Percentiles rank a stretch among this genome's conserved stretches.
Evolutionary conservation across 1,140 invertebrate genomes (phyloP).

Genomic region (Drosophila pseudoananassae): DNA sequence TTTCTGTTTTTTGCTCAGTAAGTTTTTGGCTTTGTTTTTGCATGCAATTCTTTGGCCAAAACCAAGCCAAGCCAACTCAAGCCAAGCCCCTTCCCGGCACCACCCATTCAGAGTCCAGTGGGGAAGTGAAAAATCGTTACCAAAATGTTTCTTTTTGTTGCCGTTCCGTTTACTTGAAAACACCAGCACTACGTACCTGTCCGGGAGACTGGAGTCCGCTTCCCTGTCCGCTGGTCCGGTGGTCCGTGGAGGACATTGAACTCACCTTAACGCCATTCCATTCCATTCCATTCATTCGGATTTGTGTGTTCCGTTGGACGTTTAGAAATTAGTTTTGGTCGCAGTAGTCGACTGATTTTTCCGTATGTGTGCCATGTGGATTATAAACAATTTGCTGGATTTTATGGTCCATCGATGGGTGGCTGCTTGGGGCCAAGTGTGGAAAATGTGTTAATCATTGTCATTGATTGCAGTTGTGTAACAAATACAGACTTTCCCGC

Average conservation of each 20-base stretch:
- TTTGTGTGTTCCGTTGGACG: constrained; percentile 11
- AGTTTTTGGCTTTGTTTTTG: constrained; percentile 38
- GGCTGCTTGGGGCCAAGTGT: constrained; percentile 30
- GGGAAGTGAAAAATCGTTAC: constrained; percentile 48
- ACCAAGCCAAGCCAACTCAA: too few relatives aligned
- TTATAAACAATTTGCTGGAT: constrained; percentile 50
- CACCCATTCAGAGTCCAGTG: constrained; percentile 31
- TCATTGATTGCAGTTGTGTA: constrained; percentile 48
- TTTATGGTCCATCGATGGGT: constrained; percentile 52
- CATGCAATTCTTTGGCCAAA: constrained; percentile 55
- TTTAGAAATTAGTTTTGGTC: constrained; percentile 41
- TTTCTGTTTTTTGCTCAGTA: constrained; percentile 20
- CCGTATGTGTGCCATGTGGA: constrained; percentile 52
- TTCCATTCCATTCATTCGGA: not conserved
- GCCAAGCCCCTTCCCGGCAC: constrained; percentile 39
- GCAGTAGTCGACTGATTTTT: constrained; percentile 39
- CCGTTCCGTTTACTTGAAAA: constrained; percentile 22
- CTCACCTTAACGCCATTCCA: constrained; percentile 9
- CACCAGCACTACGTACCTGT: constrained; percentile 26
- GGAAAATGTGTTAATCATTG: constrained; percentile 55
- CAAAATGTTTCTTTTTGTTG: constrained; percentile 32
- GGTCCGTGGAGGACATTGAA: constrained; percentile 42
- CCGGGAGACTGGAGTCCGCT: constrained; percentile 4
- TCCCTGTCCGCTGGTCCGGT: constrained; percentile 31
- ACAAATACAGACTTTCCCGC: constrained; percentile 39